phyloP scores from a whole-genome alignment of 2,888 invertebrate species.

The Pammene fasciana region DNA sequence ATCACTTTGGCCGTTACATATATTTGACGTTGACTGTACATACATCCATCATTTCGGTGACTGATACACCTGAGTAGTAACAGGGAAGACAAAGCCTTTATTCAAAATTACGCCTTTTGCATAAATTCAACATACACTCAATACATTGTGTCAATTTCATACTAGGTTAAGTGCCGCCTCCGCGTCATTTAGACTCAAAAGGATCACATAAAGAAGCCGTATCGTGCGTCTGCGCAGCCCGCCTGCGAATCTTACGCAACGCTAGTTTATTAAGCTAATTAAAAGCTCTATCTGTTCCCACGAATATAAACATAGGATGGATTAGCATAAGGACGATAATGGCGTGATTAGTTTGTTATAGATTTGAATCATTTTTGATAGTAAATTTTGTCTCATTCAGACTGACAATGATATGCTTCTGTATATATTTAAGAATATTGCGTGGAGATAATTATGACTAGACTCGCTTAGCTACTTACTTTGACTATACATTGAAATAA shows the following conservation, averaged over 20 bases:
- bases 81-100: too few species aligned
- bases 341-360: conserved; percentile 3
- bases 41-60: too few species aligned
- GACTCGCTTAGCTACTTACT: neutral
- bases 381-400: neutral
- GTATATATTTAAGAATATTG: too few species aligned
- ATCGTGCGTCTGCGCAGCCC: conserved; percentile 4
- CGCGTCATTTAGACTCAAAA: conserved; percentile 13
- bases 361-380: too few species aligned
- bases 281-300: conserved; percentile 8
- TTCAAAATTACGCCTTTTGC: too few species aligned
- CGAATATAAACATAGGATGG: neutral
- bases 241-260: conserved; percentile 23
- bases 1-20: too few species aligned
- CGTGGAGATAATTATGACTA: too few species aligned
- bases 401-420: too few species aligned
- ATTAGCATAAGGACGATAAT: conserved; percentile 6
- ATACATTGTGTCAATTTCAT: too few species aligned
- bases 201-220: conserved; percentile 27
- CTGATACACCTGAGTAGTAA: too few species aligned
- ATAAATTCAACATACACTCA: too few species aligned
- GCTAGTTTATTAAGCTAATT: conserved; percentile 29
- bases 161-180: conserved; percentile 3
- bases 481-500: neutral
- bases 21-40: too few species aligned